Base-by-base conservation (phyloP, 2,113 vertebrate genomes). In the Hucho hucho region DNA sequence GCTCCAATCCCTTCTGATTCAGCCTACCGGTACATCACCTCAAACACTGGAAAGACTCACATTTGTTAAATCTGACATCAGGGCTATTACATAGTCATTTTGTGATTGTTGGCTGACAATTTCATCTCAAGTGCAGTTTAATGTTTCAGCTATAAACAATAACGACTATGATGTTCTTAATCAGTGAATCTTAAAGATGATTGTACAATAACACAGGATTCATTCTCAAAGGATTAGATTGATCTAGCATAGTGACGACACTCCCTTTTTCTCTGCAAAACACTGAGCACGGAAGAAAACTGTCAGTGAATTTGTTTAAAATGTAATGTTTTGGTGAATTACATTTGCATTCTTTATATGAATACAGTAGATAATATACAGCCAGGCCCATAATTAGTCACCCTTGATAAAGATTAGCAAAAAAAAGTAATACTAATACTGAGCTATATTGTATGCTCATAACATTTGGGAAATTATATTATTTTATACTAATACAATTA, bases 1-100 rank as follows among this genome's bases (percentile, higher is more conserved):
- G 28, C 65, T 67, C 29, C n/a, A 61, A 22, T 56, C 20, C n/a
- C 58, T 22, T 22, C 58, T 61, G 58, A 61, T 22, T 13, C 58
- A 22, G 58, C 58, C 49, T 7, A 22, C n/a, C n/a, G 47, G 11
- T 49, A 53, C n/a, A 22, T n/a, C 18, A 61, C 58, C 6, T 22
- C 58, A 61, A 61, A 77, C 63, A 75, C 64, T 26, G 11, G 61
- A 68, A 64, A 64, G n/a, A 37, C 64, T 70, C 69, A 67, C 74
- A 63, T 25, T 24, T 70, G 20, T 20, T 29, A 47, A 12, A 81
- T 32, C 66, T 61, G 74, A 69, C 26, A 22, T 64, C 75, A 70
- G 37, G 47, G 63, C 18, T 1, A 24, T 46, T 6, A 6, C 5
- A 7, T 22, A 9, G 6, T 22, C 6, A 61, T 61, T 61, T 61